A percentile compares a stretch with the other conserved stretches of the same genome.
phyloP scores from a whole-genome alignment of 1,140 invertebrate species.

The Mycetomoellerius zeteki region DNA sequence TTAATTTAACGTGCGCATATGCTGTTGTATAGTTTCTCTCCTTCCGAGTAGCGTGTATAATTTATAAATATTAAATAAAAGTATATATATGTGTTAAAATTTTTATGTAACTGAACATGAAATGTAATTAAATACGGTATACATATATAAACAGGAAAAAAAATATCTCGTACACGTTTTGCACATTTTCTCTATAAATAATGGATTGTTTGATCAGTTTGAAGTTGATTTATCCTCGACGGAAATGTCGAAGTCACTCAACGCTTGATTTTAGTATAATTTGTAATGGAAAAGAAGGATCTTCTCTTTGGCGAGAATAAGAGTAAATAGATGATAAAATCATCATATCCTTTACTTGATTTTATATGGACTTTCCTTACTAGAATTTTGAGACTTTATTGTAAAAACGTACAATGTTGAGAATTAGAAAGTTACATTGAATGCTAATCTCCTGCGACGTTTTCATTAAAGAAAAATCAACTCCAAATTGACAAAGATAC shows the following conservation, averaged over 20 bases:
- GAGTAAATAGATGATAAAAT: background rate
- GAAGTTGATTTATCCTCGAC: background rate
- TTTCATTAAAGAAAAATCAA: background rate
- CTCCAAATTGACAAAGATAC: background rate
- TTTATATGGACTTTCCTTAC: background rate
- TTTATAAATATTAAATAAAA: slow-evolving; percentile 17
- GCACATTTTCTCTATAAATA: background rate
- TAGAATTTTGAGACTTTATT: background rate
- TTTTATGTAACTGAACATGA: slow-evolving; percentile 1
- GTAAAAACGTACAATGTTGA: slow-evolving; percentile 3
- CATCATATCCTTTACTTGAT: background rate
- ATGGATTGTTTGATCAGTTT: background rate
- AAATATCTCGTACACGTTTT: background rate
- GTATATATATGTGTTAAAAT: background rate
- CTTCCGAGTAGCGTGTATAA: slow-evolving; percentile 18
- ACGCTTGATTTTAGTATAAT: slow-evolving; percentile 1
- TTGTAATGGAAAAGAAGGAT: background rate
- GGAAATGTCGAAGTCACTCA: background rate
- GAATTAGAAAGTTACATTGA: slow-evolving; percentile 29
- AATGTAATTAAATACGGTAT: background rate
- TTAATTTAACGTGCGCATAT: background rate
- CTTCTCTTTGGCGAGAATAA: background rate
- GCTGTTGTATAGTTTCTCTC: background rate
- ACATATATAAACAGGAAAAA: background rate
- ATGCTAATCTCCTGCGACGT: background rate